Evolutionary conservation across 2,888 invertebrate genomes (phyloP), one percentile per base, ranked within the genome.

Genomic region (Crossocerus cetratus): DNA sequence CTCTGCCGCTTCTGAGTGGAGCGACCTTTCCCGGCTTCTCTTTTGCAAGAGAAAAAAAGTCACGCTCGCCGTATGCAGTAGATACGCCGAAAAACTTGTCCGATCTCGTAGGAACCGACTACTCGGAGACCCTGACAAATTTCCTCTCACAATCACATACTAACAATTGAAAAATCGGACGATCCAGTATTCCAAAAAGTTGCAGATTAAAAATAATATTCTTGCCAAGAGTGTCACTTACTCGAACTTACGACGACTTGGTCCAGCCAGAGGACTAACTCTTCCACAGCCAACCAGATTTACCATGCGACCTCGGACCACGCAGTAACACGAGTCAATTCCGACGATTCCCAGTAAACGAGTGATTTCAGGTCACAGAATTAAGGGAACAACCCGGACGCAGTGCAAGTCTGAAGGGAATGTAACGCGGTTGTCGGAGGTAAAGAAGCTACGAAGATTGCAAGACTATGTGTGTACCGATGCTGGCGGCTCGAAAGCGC

Each of bases 401-500:
- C 14, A 18, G 13, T 11, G 23, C 2, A 43, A 59, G 32, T 18
- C 3, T 20, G 21, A 13, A 23, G 54, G 5, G 18, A 55, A 42
- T 13, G 42, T 13, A 45, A 14, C 44, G 13, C 54, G 69, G 54
- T 64, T 53, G 18, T 14, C n/a, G 65, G 11, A 11, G 8, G 5
- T 8, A 32, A 32, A 32, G 32, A 32, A 2, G 32, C 32, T 32
- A 11, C 8, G 8, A 65, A 49, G 66, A 69, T 67, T 59, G 54
- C 61, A 60, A 72, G 65, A 72, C 32, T 32, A 66, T 72, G 68
- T 65, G 66, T 60, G 44, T 55, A 44, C 58, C 72, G 76, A 72
- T 89, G 87, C 84, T 88, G 83, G 84, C 88, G 76, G 86, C 84
- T 87, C 84, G 88, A 86, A 88, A 88, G 89, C 89, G 84, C 88